phyloP scores from a whole-genome alignment of 2,888 invertebrate genomes.

The Phragmatobia fuliginosa region DNA sequence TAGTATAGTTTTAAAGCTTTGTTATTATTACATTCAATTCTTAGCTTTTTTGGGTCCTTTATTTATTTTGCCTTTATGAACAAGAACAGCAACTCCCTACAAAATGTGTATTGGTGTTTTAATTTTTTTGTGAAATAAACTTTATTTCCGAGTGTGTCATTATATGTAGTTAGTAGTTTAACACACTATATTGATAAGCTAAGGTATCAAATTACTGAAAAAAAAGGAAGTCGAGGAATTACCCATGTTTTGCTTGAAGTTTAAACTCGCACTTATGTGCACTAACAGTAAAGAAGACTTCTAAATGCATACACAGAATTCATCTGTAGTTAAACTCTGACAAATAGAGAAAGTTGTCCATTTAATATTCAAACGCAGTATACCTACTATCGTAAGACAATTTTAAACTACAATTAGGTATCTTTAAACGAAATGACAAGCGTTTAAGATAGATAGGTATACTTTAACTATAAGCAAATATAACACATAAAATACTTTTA shows the following conservation, averaged over 20 bases:
- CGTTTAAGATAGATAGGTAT: background rate
- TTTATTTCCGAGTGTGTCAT: too few species aligned
- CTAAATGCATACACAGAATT: background rate
- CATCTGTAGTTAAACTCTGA: background rate
- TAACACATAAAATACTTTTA: slow-evolving; percentile 32
- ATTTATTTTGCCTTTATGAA: too few species aligned
- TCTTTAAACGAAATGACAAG: slow-evolving; percentile 27
- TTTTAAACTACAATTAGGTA: slow-evolving; percentile 29
- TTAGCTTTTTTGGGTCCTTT: too few species aligned
- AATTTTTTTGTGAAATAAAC: too few species aligned
- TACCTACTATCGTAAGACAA: slow-evolving; percentile 11
- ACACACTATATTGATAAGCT: background rate
- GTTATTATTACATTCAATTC: too few species aligned
- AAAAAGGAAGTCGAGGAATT: background rate
- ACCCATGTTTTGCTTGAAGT: background rate
- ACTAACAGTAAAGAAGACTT: background rate
- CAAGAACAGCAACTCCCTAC: too few species aligned
- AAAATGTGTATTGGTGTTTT: too few species aligned
- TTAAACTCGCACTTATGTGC: background rate
- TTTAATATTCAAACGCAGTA: slow-evolving; percentile 16
- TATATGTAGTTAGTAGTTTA: too few species aligned
- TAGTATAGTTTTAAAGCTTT: too few species aligned
- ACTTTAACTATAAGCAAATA: background rate
- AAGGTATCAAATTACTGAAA: background rate
- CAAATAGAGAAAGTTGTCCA: slow-evolving; percentile 5